Percentiles rank a stretch among this genome's conserved stretches.
Evolutionary conservation across 1,140 invertebrate genomes (phyloP).

Genomic region (Tetragnatha versicolor): DNA sequence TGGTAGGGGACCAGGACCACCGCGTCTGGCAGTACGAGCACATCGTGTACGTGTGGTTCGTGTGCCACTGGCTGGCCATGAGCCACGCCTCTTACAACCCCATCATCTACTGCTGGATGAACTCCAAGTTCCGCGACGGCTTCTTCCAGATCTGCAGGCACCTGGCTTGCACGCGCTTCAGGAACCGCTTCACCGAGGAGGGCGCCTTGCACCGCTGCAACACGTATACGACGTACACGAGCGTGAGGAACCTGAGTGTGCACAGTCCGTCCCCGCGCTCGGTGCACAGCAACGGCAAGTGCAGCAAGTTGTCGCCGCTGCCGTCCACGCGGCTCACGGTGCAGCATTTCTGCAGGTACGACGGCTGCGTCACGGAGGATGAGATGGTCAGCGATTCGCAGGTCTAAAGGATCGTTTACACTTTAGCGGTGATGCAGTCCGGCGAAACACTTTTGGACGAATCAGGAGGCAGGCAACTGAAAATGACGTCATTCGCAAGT

Average conservation of each 20-base stretch:
- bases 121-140: slow-evolving; percentile 74
- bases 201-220: slow-evolving; percentile 37
- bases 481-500: no score
- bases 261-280: slow-evolving; percentile 10
- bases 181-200: slow-evolving; percentile 20
- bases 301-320: background rate
- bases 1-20: slow-evolving; percentile 59
- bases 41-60: slow-evolving; percentile 77
- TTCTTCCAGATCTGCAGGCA: slow-evolving; percentile 58
- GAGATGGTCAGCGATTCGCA: slow-evolving; percentile 32
- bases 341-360: slow-evolving; percentile 34
- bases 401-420: no score
- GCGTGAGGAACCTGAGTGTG: slow-evolving; percentile 49
- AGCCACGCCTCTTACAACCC: slow-evolving; percentile 92
- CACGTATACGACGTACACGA: slow-evolving; percentile 47
- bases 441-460: no score
- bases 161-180: background rate
- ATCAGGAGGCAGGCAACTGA: no score
- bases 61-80: slow-evolving; percentile 87
- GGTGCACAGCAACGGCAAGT: slow-evolving; percentile 13
- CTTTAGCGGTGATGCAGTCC: no score
- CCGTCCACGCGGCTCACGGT: slow-evolving; percentile 33
- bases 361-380: slow-evolving; percentile 27
- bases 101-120: slow-evolving; percentile 93
- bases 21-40: slow-evolving; percentile 55